These are phyloP conservation scores for Prionailurus viverrinus DNA, from an alignment of 2,113 vertebrate species.

Conservation along the genomic window DNA sequence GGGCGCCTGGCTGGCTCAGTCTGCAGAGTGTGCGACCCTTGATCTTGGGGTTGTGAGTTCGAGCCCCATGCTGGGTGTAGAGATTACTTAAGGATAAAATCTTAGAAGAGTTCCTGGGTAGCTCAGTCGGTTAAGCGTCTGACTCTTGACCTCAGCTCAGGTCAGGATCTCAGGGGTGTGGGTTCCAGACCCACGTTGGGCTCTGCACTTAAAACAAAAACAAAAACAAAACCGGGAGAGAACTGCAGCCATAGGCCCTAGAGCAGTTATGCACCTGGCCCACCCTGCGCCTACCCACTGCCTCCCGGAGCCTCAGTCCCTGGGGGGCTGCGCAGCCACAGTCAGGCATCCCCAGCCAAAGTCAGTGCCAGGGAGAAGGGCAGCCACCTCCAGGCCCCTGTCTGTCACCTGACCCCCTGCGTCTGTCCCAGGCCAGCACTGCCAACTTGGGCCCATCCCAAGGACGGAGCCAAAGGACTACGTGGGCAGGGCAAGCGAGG, in stretches of 20 bases:
- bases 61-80: no score
- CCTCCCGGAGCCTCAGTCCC: neutral
- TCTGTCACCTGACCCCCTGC: no score
- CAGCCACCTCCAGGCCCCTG: neutral
- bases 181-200: no score
- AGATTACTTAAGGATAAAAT: no score
- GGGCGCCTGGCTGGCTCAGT: no score
- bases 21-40: no score
- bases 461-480: neutral
- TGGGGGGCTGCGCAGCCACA: neutral
- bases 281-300: neutral
- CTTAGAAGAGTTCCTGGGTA: no score
- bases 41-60: no score
- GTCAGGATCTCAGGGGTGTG: no score
- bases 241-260: rapidly evolving
- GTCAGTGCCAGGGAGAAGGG: neutral
- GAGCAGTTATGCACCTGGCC: rapidly evolving
- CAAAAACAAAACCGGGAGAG: neutral
- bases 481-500: rapidly evolving
- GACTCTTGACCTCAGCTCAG: no score
- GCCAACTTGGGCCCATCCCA: neutral
- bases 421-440: neutral
- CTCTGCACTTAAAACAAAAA: no score
- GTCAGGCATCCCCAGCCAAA: neutral
- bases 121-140: no score